Evolutionary conservation across 2,797 vertebrate species (phyloP).

Genomic region (Neomorphus geoffroyi): DNA sequence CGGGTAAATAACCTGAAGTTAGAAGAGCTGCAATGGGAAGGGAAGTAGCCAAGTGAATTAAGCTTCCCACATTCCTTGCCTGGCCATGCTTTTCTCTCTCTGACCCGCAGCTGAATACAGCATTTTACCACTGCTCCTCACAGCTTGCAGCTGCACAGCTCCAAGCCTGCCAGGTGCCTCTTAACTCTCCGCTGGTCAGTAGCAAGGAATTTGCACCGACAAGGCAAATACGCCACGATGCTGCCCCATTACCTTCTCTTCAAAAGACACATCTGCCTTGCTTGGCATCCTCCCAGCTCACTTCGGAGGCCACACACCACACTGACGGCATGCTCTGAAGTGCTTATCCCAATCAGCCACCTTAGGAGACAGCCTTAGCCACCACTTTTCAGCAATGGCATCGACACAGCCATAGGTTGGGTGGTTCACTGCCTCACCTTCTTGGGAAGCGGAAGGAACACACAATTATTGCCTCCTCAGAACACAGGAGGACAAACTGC

Average conservation of each 20-base stretch:
- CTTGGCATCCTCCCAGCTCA: background rate
- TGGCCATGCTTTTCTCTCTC: constrained; percentile 27
- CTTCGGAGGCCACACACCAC: background rate
- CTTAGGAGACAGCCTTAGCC: background rate
- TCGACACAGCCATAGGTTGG: background rate
- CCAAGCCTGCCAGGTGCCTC: background rate
- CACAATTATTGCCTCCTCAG: background rate
- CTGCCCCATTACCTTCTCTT: background rate
- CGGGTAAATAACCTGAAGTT: constrained; percentile 59
- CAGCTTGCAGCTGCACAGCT: background rate
- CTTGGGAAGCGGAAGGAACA: background rate
- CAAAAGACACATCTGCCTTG: background rate
- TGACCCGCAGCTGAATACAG: constrained; percentile 26
- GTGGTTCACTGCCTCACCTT: background rate
- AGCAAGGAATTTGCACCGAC: background rate
- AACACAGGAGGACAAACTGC: background rate
- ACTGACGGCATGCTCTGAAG: background rate
- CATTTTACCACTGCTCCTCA: background rate
- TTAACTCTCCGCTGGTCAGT: background rate
- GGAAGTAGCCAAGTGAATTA: constrained; percentile 42
- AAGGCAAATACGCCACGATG: background rate
- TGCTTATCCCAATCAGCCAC: background rate
- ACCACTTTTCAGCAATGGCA: background rate
- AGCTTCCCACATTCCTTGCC: constrained; percentile 15
- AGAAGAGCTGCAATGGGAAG: constrained; percentile 42